A percentile compares a stretch with the other conserved stretches of the same genome.
These are phyloP conservation scores for Cartodere bifasciata DNA, from an alignment of 2,888 invertebrate species.

Conservation along the genomic window DNA sequence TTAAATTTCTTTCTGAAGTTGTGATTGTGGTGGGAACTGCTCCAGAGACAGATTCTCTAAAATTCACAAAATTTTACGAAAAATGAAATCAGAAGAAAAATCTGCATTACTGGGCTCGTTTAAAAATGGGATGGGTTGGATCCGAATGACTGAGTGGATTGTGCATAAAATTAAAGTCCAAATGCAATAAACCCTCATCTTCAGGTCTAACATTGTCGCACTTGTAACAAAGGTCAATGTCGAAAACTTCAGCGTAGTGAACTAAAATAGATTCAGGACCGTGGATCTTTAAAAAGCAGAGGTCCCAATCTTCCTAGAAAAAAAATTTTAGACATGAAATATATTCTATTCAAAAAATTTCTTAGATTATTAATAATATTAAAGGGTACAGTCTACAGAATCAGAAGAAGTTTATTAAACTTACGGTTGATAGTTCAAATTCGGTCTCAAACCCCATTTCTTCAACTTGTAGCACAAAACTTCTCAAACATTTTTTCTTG, in stretches of 20 bases:
- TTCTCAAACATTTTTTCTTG: no score
- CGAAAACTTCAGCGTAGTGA: slow-evolving; percentile 19
- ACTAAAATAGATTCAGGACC: slow-evolving; percentile 22
- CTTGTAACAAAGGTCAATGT: slow-evolving; percentile 21
- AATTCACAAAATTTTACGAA: slow-evolving; percentile 9
- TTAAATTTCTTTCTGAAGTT: slow-evolving; percentile 26
- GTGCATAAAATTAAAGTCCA: slow-evolving; percentile 18
- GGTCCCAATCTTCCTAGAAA: slow-evolving; percentile 19
- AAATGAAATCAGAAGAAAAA: slow-evolving; percentile 5
- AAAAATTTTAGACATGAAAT: no score
- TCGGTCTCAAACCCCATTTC: no score
- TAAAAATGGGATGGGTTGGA: slow-evolving; percentile 15
- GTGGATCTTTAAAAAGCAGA: slow-evolving; percentile 29
- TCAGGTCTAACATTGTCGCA: slow-evolving; percentile 10
- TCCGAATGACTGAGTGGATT: slow-evolving; percentile 21
- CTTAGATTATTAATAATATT: no score
- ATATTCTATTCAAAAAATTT: no score
- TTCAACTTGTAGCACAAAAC: no score
- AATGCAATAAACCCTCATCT: slow-evolving; percentile 14
- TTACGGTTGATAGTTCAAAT: no score
- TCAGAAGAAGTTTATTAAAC: no score
- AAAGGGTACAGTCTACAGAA: no score
- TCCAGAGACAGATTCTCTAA: slow-evolving; percentile 16
- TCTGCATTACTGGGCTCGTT: slow-evolving; percentile 21
- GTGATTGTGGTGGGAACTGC: slow-evolving; percentile 20